Evolutionary conservation across 2,797 vertebrate genomes (phyloP).

Genomic region (Sebastes itinus): DNA sequence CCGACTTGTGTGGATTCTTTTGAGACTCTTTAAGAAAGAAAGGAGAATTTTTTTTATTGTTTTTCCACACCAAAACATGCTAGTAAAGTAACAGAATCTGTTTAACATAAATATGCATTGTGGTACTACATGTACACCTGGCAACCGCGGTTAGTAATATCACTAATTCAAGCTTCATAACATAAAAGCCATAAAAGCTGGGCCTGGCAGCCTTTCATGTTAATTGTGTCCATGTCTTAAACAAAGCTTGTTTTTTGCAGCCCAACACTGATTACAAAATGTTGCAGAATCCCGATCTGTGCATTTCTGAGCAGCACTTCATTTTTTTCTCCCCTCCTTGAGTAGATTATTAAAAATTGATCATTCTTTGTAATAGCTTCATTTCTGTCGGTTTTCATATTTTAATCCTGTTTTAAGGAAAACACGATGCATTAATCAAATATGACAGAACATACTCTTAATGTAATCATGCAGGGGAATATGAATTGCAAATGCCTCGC

Average conservation of each 20-base stretch:
- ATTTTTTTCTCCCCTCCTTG: slow-evolving; percentile 66
- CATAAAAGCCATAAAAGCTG: slow-evolving; percentile 77
- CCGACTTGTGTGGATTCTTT: no score
- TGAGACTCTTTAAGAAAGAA: not conserved
- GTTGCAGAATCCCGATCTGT: slow-evolving; percentile 82
- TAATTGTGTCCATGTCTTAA: slow-evolving; percentile 78
- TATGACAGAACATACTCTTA: slow-evolving; percentile 97
- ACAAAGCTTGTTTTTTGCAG: slow-evolving; percentile 72
- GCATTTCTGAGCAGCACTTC: slow-evolving; percentile 81
- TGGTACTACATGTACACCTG: slow-evolving; percentile 57
- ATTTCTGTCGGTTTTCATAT: slow-evolving; percentile 96
- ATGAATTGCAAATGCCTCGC: slow-evolving; percentile 96
- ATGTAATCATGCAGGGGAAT: slow-evolving; percentile 95
- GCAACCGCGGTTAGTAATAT: slow-evolving; percentile 60
- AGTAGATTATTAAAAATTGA: slow-evolving; percentile 92
- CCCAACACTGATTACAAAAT: slow-evolving; percentile 80
- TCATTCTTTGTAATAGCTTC: slow-evolving; percentile 90
- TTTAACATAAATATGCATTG: slow-evolving; percentile 30
- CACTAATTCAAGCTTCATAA: slow-evolving; percentile 69
- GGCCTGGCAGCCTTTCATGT: slow-evolving; percentile 74
- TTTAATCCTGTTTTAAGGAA: slow-evolving; percentile 92
- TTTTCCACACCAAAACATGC: slow-evolving; percentile 25
- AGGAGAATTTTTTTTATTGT: not conserved
- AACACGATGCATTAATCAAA: slow-evolving; percentile 97
- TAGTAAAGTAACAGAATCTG: slow-evolving; percentile 41